Evolutionary conservation across 1,140 invertebrate species (phyloP).

Genomic region (Phymorhynchus buccinoides): DNA sequence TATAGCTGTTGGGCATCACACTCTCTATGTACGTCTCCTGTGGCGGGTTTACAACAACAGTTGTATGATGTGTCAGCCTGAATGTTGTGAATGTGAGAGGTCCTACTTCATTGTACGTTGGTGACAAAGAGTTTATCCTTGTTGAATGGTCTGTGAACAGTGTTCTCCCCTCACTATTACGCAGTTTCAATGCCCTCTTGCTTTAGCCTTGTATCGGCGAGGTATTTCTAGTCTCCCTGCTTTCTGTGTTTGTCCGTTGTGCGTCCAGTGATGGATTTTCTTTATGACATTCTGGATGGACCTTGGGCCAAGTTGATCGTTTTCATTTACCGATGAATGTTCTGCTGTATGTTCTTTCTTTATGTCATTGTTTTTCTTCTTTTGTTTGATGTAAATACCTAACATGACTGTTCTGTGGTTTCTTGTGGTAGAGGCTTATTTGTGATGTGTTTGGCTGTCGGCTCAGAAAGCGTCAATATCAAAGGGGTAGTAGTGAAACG

Average conservation of each 20-base stretch:
- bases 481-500: not conserved
- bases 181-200: not conserved
- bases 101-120: not conserved
- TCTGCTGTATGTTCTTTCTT: not conserved
- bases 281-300: conserved; percentile 4
- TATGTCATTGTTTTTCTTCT: not conserved
- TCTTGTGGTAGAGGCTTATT: not conserved
- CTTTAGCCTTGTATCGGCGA: not conserved
- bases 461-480: not conserved
- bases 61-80: too few species aligned
- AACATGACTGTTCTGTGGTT: not conserved
- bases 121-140: not conserved
- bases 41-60: too few species aligned
- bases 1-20: too few species aligned
- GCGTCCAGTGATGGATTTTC: not conserved
- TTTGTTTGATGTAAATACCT: not conserved
- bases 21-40: too few species aligned
- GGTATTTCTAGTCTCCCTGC: not conserved
- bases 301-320: not conserved
- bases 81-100: too few species aligned
- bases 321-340: not conserved
- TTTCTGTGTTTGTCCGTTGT: not conserved
- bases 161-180: not conserved
- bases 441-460: not conserved
- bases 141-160: not conserved